Conservation (phyloP, 2,888 invertebrate species). For the Chirona hameri region DNA sequence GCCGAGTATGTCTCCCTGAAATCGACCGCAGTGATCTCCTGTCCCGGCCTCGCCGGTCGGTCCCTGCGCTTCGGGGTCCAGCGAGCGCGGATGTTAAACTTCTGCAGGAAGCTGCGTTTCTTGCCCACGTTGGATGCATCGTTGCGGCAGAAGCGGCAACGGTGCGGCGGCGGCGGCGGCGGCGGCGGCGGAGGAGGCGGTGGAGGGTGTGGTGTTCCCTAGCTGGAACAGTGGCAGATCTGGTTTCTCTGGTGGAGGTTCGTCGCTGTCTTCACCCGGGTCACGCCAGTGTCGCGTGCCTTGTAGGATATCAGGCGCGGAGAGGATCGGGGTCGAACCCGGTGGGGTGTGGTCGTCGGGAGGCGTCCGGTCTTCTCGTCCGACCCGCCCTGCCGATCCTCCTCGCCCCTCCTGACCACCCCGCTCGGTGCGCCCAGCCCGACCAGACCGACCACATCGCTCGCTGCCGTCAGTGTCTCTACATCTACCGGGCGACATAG, state of each 20-base stretch:
- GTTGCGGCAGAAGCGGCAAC: background rate
- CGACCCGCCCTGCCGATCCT: background rate
- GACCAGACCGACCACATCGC: too few relatives aligned
- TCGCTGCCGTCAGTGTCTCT: too few relatives aligned
- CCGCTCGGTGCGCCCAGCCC: background rate
- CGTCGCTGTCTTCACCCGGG: constrained; percentile 32
- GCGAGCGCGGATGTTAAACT: constrained; percentile 41
- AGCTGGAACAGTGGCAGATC: constrained; percentile 28
- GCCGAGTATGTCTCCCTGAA: constrained; percentile 42
- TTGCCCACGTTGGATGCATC: constrained; percentile 36
- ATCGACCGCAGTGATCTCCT: constrained; percentile 42
- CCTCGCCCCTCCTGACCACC: background rate
- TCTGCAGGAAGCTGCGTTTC: constrained; percentile 43
- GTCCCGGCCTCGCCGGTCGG: constrained; percentile 35
- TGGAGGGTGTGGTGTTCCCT: background rate
- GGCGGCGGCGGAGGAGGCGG: background rate
- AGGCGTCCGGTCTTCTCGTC: background rate
- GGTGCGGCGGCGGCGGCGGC: too few relatives aligned
- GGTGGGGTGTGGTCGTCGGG: background rate
- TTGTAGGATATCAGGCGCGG: background rate
- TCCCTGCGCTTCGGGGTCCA: constrained; percentile 43
- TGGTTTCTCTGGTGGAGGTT: background rate
- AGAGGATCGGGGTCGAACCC: background rate
- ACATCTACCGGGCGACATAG: too few relatives aligned
- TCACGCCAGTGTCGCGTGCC: background rate